These are phyloP conservation scores for Lucinisca nassula DNA, from an alignment of 2,888 invertebrate genomes.

Conservation along the genomic window DNA sequence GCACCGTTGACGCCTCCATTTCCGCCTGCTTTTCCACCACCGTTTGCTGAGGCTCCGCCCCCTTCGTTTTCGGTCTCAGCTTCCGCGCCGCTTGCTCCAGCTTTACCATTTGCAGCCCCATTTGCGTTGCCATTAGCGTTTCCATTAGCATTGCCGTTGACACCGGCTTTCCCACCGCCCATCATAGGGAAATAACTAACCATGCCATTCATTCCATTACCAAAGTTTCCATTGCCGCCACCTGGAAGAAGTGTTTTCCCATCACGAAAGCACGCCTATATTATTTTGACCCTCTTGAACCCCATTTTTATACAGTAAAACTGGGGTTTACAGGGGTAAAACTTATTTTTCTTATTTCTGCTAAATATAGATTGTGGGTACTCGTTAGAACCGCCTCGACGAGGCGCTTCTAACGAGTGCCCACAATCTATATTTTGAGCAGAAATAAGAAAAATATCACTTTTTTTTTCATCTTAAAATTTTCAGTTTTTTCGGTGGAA, in stretches of 20 bases:
- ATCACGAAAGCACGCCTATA: too few relatives aligned
- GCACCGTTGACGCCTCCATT: neutral
- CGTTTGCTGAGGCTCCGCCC: constrained; percentile 1
- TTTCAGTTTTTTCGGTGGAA: too few relatives aligned
- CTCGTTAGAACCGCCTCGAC: too few relatives aligned
- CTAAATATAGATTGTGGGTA: too few relatives aligned
- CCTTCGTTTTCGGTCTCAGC: neutral
- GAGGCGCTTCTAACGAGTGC: too few relatives aligned
- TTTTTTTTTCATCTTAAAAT: too few relatives aligned
- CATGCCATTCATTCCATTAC: neutral
- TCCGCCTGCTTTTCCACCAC: neutral
- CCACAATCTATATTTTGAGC: too few relatives aligned
- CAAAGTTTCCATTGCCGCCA: neutral
- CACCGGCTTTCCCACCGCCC: neutral
- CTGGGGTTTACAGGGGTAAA: too few relatives aligned
- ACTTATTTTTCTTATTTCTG: too few relatives aligned
- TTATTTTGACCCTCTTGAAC: too few relatives aligned
- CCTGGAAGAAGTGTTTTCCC: neutral
- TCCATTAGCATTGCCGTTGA: neutral
- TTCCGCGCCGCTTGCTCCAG: neutral
- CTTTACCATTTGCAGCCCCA: neutral
- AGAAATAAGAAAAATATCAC: too few relatives aligned
- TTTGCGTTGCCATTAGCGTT: neutral
- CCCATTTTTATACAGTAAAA: too few relatives aligned
- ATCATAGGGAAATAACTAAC: neutral